A percentile compares a stretch with the other conserved stretches of the same genome.
Evolutionary conservation across 2,797 vertebrate genomes (phyloP).

Genomic region (Taeniopygia guttata): DNA sequence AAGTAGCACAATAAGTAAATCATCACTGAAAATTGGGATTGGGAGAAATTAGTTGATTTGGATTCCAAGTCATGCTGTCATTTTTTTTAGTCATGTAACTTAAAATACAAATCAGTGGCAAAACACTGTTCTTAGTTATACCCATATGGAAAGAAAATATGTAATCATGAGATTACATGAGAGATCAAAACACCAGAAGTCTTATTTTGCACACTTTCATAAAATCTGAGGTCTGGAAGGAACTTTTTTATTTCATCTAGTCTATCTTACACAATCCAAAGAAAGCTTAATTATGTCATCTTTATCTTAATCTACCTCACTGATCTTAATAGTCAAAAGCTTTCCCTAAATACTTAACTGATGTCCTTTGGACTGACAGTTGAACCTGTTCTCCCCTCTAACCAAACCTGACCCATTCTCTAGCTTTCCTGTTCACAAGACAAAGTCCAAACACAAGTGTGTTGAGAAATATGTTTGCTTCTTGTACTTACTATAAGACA

Average conservation of each 20-base stretch:
- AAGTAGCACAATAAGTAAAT: constrained; percentile 4
- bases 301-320: not conserved
- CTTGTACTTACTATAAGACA: not conserved
- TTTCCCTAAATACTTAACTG: not conserved
- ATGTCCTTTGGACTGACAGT: not conserved
- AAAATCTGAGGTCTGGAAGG: not conserved
- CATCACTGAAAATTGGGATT: not conserved
- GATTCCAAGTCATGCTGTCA: not conserved
- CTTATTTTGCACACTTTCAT: not conserved
- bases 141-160: not conserved
- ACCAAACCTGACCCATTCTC: not conserved
- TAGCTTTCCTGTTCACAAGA: not conserved
- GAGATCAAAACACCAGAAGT: not conserved
- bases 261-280: not conserved
- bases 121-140: not conserved
- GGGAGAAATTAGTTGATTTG: not conserved
- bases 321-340: not conserved
- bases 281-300: not conserved
- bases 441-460: not conserved
- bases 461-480: not conserved
- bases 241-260: not conserved
- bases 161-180: not conserved
- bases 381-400: not conserved
- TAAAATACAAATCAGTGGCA: not conserved
- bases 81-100: not conserved